Evolutionary conservation across 53 echinoderm and acorn worm genomes (phyloP), one percentile per base, ranked within the genome.

Genomic region (Apostichopus leukothele): DNA sequence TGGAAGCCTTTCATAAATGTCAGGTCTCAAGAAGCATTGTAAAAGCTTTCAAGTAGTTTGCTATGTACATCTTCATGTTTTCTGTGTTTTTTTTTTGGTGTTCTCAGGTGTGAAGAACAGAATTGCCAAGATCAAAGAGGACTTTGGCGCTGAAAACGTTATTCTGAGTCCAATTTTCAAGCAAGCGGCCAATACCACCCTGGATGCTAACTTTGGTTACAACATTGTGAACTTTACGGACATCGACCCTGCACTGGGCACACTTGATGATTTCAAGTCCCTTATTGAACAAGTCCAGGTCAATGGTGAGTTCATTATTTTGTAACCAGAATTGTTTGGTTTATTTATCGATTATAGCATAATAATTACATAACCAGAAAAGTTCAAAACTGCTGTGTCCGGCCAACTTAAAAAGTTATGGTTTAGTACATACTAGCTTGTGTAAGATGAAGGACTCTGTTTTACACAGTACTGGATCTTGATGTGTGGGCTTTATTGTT

Each of bases 101-200:
- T 53, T 86, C 80, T 50, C 88, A 96, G 96, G 96, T 25, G 22
- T 95, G 57, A 86, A 88, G 51, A 21, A 88, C 21, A 92, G 90
- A 39, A 84, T 96, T 23, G 87, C 88, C 73, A 90, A 93, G 63
- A 75, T 96, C 9, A 87, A 94, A 39, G 81, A 81, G 54, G 87
- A 84, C 52, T 88, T 95, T 53, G 90, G 92, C 4, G 92, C 91
- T 59, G 90, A 91, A 20, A 91, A 89, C 11, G 51, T 97, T 4
- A 86, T 92, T 6, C 75, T 97, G 50, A 93, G 79, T 75, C 92
- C 94, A 63, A 92, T 97, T 92, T 97, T 91, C 61, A 63, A 92
- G 71, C 93, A 94, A 71, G 77, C 74, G 10, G 87, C 90, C 13
- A 79, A 23, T 9, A 53, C 73, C 1, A 86, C 91, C 75, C 53